phyloP scores from a whole-genome alignment of 2,888 invertebrate species.

The Elysia crispata region DNA sequence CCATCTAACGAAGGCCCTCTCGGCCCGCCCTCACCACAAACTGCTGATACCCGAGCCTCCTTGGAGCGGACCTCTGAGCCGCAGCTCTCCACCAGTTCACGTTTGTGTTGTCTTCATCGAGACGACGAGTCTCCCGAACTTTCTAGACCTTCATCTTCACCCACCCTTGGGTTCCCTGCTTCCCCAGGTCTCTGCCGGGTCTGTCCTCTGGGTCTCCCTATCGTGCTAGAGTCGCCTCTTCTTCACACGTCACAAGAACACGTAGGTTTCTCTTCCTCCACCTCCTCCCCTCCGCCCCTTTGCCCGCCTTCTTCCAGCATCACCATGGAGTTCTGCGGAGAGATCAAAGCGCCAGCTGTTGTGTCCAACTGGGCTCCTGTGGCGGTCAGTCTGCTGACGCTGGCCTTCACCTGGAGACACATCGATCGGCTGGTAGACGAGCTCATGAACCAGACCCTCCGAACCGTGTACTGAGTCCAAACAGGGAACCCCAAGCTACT shows the following conservation, averaged over 20 bases:
- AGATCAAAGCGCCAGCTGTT: neutral
- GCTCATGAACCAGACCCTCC: constrained; percentile 16
- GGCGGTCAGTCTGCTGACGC: constrained; percentile 10
- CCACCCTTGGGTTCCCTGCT: too few species aligned
- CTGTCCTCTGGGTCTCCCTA: too few species aligned
- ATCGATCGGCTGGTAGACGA: constrained; percentile 12
- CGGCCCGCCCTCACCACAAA: too few species aligned
- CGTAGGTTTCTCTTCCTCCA: neutral
- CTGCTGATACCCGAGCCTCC: too few species aligned
- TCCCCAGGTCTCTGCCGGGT: too few species aligned
- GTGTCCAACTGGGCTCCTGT: constrained; percentile 13
- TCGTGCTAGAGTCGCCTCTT: neutral
- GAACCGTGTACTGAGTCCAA: neutral
- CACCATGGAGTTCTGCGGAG: neutral
- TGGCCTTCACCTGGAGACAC: neutral
- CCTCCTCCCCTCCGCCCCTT: constrained; percentile 9
- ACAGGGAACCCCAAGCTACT: too few species aligned
- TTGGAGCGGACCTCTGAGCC: too few species aligned
- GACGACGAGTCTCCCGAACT: too few species aligned
- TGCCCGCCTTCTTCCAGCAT: neutral
- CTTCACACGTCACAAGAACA: neutral
- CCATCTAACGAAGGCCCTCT: too few species aligned
- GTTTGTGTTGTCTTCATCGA: too few species aligned
- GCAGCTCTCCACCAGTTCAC: too few species aligned
- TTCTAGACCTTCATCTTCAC: too few species aligned